Evolutionary conservation across 2,888 invertebrate species (phyloP).

Genomic region (Ochropleura leucogaster): DNA sequence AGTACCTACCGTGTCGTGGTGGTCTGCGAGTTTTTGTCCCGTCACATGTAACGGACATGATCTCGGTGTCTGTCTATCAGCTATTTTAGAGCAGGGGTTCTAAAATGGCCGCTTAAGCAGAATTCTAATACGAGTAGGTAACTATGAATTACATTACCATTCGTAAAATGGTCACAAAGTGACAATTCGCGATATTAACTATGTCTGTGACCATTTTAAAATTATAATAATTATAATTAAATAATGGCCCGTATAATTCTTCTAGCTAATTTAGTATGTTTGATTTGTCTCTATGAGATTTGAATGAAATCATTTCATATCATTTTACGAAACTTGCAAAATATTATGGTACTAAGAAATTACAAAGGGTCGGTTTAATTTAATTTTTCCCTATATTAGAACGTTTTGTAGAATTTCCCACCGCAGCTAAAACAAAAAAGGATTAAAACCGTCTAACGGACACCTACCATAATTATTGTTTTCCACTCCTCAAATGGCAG

Average conservation of each 20-base stretch:
- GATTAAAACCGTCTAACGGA: background rate
- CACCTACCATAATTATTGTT: background rate
- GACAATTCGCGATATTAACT: too few species aligned
- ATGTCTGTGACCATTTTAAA: too few species aligned
- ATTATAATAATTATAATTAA: too few species aligned
- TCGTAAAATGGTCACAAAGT: too few species aligned
- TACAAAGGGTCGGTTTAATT: background rate
- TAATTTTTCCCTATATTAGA: background rate
- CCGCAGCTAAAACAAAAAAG: background rate
- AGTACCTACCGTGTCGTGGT: background rate
- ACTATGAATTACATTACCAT: too few species aligned
- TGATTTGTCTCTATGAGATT: background rate
- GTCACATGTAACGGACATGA: background rate
- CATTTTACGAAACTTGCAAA: background rate
- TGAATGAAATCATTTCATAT: background rate
- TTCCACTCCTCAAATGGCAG: constrained; percentile 1
- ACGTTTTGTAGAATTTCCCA: constrained; percentile 20
- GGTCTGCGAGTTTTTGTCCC: background rate
- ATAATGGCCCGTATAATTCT: too few species aligned
- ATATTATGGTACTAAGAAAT: background rate
- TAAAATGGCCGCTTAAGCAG: background rate
- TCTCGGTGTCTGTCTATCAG: background rate
- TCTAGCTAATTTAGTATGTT: too few species aligned
- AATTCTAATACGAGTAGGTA: too few species aligned
- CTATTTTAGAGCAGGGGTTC: background rate